phyloP scores from a whole-genome alignment of 1,140 invertebrate genomes.

The Bathynomus jamesi region DNA sequence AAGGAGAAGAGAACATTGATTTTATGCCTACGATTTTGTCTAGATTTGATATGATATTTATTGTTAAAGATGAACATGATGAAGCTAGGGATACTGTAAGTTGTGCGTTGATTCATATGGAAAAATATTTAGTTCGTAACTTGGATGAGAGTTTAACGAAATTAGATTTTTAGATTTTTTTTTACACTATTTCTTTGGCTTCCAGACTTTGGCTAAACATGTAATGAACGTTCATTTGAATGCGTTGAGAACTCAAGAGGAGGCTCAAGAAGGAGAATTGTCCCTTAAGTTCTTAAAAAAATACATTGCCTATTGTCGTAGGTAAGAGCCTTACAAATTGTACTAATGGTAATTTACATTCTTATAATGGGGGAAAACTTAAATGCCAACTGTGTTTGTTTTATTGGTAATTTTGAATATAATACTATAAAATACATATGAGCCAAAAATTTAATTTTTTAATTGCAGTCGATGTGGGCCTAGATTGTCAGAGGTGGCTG shows the following conservation, averaged over 20 bases:
- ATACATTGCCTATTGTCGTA: conserved; percentile 85
- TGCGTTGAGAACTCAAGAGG: conserved; percentile 59
- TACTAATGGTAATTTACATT: too few relatives aligned
- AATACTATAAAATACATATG: too few relatives aligned
- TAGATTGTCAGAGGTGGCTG: conserved; percentile 72
- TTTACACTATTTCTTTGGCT: too few relatives aligned
- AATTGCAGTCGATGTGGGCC: conserved; percentile 71
- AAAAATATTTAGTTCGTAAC: too few relatives aligned
- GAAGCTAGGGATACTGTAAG: conserved; percentile 73
- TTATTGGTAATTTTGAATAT: too few relatives aligned
- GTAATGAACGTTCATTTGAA: conserved; percentile 95
- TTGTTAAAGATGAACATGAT: conserved; percentile 96
- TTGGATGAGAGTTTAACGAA: too few relatives aligned
- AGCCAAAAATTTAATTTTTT: conserved; percentile 40
- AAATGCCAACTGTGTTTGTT: too few relatives aligned
- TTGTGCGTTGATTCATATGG: conserved; percentile 10
- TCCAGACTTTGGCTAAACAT: conserved; percentile 83
- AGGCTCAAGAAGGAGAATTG: conserved; percentile 60
- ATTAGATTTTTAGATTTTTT: too few relatives aligned
- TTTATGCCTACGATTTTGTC: conserved; percentile 99
- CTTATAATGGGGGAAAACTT: too few relatives aligned
- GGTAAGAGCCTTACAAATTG: conserved; percentile 55
- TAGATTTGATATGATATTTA: conserved; percentile 99
- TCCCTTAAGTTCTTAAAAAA: conserved; percentile 82
- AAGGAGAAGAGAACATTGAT: conserved; percentile 97